These are phyloP conservation scores for Shinisaurus crocodilurus DNA, from an alignment of 2,113 vertebrate genomes.

Conservation along the genomic window DNA sequence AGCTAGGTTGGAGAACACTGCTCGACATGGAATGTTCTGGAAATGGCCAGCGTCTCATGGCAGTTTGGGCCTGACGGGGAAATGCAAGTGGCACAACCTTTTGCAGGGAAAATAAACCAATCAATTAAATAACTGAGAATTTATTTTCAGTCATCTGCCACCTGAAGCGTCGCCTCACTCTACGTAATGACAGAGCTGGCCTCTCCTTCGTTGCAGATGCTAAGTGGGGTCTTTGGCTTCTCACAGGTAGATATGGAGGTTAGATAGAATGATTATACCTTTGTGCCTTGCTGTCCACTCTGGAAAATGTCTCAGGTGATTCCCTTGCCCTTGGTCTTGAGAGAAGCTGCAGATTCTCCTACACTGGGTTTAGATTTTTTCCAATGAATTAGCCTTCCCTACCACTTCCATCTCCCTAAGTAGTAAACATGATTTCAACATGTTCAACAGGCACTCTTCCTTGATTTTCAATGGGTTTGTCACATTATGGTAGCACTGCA, in stretches of 20 bases:
- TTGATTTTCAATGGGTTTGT: slow-evolving; percentile 2
- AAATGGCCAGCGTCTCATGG: neutral
- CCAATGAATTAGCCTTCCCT: neutral
- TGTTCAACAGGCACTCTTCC: slow-evolving; percentile 17
- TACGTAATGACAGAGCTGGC: neutral
- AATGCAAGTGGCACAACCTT: neutral
- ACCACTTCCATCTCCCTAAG: rapidly evolving
- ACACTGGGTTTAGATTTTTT: slow-evolving; percentile 6
- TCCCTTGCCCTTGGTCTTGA: neutral
- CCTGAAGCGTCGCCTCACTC: neutral
- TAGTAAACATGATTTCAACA: neutral
- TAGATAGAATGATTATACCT: neutral
- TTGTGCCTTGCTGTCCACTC: neutral
- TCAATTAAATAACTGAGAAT: neutral
- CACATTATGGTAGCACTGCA: slow-evolving; percentile 9
- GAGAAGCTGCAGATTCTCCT: neutral
- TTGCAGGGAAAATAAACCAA: neutral
- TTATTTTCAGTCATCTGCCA: neutral
- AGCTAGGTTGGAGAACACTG: no score
- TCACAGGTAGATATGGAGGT: rapidly evolving
- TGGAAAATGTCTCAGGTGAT: neutral
- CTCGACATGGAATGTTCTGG: neutral
- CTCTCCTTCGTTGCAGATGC: neutral
- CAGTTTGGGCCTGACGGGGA: neutral
- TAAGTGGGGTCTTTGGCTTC: neutral